Evolutionary conservation across 2,888 invertebrate genomes (phyloP).

Genomic region (Limnephilus marmoratus): DNA sequence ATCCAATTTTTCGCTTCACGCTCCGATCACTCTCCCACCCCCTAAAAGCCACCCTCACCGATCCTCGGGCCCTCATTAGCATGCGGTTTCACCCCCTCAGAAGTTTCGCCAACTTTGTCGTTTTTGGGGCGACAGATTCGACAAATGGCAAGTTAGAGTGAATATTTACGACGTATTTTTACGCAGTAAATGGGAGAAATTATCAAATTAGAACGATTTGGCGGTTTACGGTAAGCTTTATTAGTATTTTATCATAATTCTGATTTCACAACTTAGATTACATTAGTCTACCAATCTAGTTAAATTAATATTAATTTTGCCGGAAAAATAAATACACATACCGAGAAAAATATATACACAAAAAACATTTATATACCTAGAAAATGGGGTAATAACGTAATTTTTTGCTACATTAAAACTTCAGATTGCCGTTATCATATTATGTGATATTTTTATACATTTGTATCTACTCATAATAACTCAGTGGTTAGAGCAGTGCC

Average conservation of each 20-base stretch:
- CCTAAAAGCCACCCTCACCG: neutral
- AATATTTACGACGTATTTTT: slow-evolving; percentile 36
- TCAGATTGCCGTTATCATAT: too few relatives aligned
- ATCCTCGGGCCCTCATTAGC: slow-evolving; percentile 50
- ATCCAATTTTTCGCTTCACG: slow-evolving; percentile 58
- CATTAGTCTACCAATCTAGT: too few relatives aligned
- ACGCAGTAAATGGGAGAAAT: slow-evolving; percentile 16
- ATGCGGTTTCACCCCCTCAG: slow-evolving; percentile 43
- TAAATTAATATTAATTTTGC: too few relatives aligned
- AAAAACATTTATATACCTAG: too few relatives aligned
- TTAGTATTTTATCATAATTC: neutral
- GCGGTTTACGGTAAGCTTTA: neutral
- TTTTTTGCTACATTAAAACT: too few relatives aligned
- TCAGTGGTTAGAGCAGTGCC: too few relatives aligned
- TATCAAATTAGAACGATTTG: slow-evolving; percentile 2
- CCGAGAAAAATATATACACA: too few relatives aligned
- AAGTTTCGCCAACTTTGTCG: slow-evolving; percentile 43
- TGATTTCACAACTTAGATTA: neutral
- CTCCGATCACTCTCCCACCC: slow-evolving; percentile 23
- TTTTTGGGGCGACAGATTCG: slow-evolving; percentile 46
- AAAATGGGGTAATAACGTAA: too few relatives aligned
- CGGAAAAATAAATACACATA: too few relatives aligned
- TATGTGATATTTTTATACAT: too few relatives aligned
- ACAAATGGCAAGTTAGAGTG: slow-evolving; percentile 38
- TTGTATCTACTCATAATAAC: too few relatives aligned